A percentile compares a stretch with the other conserved stretches of the same genome.
Conservation (phyloP, 2,797 vertebrate species). For the Siniperca scherzeri region DNA sequence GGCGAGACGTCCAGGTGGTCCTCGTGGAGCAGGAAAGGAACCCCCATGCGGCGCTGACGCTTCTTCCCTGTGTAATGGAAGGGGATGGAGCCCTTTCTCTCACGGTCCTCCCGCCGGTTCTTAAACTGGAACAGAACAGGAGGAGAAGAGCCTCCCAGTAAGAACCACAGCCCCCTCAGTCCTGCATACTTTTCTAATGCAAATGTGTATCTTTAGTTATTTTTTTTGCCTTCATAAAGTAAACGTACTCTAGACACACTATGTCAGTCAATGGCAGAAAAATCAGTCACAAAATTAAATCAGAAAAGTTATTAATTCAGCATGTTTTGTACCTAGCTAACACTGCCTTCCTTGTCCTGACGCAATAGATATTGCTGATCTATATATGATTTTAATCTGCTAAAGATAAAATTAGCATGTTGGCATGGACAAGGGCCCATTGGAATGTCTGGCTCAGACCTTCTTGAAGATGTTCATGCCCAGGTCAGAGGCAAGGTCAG, state of each 20-base stretch:
- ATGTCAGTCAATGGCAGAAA: not conserved
- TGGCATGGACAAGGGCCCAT: not conserved
- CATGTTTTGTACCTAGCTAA: not conserved
- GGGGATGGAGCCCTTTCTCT: conserved; percentile 97
- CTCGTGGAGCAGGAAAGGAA: conserved; percentile 96
- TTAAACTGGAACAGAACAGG: conserved; percentile 88
- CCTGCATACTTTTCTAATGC: not conserved
- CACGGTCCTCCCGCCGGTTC: conserved; percentile 95
- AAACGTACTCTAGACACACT: not conserved
- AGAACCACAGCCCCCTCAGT: not conserved
- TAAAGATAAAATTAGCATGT: not conserved
- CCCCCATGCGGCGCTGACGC: conserved; percentile 94
- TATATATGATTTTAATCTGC: not conserved
- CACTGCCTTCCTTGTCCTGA: not conserved
- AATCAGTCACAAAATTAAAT: no score
- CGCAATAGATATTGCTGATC: not conserved
- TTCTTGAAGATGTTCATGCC: conserved; percentile 99
- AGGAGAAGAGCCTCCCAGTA: not conserved
- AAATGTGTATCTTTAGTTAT: not conserved
- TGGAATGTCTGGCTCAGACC: conserved; percentile 75
- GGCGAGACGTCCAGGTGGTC: conserved; percentile 97
- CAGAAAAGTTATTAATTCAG: not conserved
- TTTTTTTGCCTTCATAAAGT: not conserved
- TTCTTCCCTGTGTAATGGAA: conserved; percentile 96
- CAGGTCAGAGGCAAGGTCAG: conserved; percentile 96